Base-by-base conservation (phyloP, 2,113 vertebrate genomes). In the Neomonachus schauinslandi region DNA sequence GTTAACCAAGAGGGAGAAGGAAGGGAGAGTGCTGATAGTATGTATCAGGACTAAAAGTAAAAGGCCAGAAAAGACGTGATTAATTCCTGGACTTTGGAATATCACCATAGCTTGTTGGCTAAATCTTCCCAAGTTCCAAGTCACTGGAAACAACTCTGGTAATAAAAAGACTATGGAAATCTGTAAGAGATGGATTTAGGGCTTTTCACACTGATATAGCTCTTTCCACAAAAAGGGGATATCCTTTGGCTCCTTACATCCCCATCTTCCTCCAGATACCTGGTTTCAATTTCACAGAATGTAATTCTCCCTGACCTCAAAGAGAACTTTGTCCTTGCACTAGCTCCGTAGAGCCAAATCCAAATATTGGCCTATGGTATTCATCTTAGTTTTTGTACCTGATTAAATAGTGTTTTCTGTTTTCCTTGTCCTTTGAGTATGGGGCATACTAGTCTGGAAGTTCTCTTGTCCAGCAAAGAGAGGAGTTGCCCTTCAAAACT, bases 81-180 rank as follows among this genome's bases (percentile, higher is more conserved):
- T 91, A 94, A 93, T 88, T 96, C 49, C 67, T 94, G 53, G 81
- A 93, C 81, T 97, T 89, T 65, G 53, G 81, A 94, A 92, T 95
- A 88, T 88, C 77, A 63, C 72, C 95, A 87, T 7, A 83, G 72
- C 36, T 91, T 93, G 19, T 80, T 95, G 87, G 91, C 89, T 91
- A 86, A 89, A 89, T 19, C 39, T 86, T 74, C 72, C 67, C 72
- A 86, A 77, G 59, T 96, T 96, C 63, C 36, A 96, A 88, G 36
- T 97, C 76, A 93, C 65, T 91, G 91, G 67, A 86, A 97, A 67
- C 61, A 88, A 85, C 79, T 82, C 31, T 94, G 61, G 86, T 84
- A 95, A 94, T 96, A 97, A 98, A 97, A 95, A 42, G 15, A 82
- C 74, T 36, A 86, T 72, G 86, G 77, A 81, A 94, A 96, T 93